Percentiles rank a stretch among this genome's conserved stretches.
phyloP scores from a whole-genome alignment of 2,888 invertebrate genomes.

The Galerucella pusilla region DNA sequence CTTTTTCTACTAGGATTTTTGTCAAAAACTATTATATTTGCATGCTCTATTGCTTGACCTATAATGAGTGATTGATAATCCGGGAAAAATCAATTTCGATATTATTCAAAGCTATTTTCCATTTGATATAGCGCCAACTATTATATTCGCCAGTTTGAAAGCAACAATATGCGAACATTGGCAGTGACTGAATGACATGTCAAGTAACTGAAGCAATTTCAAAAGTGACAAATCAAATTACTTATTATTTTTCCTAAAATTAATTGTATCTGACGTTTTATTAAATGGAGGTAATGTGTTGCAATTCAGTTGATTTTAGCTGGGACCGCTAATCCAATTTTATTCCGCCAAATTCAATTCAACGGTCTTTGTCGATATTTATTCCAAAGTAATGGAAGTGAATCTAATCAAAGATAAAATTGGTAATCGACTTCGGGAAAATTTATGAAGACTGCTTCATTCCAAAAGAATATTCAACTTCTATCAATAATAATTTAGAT shows the following conservation, averaged over 20 bases:
- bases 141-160: too few species aligned
- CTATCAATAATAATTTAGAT: not conserved
- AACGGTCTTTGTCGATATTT: not conserved
- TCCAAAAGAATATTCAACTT: not conserved
- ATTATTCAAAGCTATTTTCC: too few species aligned
- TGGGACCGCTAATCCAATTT: not conserved
- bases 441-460: not conserved
- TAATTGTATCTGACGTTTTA: not conserved
- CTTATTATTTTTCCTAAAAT: not conserved
- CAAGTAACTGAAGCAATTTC: not conserved
- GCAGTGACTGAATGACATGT: too few species aligned
- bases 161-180: too few species aligned
- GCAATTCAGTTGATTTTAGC: not conserved
- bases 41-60: too few species aligned
- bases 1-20: too few species aligned
- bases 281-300: not conserved
- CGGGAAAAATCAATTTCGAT: too few species aligned
- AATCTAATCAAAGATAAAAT: not conserved
- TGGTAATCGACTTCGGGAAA: not conserved
- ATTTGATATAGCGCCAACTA: too few species aligned
- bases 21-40: too few species aligned
- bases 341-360: not conserved
- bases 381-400: not conserved
- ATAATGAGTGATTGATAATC: too few species aligned
- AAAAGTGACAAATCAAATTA: not conserved